Evolutionary conservation across 2,797 vertebrate genomes (phyloP).

Genomic region (Macropodus opercularis): DNA sequence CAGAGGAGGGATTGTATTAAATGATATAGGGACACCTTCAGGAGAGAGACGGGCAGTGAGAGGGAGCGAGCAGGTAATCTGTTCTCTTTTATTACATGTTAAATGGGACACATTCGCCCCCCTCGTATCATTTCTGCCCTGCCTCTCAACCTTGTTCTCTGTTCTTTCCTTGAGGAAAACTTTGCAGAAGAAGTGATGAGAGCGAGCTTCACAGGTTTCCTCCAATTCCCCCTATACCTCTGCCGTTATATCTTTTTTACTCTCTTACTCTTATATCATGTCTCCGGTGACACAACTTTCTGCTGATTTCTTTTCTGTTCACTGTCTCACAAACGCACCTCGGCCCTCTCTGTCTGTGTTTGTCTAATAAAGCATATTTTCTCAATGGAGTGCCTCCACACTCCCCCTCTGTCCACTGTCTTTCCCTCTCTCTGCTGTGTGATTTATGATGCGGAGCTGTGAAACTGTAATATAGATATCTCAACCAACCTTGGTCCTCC

Average conservation of each 20-base stretch:
- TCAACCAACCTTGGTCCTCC: conserved; percentile 30
- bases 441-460: conserved; percentile 55
- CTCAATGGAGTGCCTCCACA: conserved; percentile 12
- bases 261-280: neutral
- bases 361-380: conserved; percentile 54
- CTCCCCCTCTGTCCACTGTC: conserved; percentile 3
- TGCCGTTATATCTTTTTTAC: neutral
- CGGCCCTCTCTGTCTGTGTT: conserved; percentile 3
- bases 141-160: conserved; percentile 39
- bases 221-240: neutral
- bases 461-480: conserved; percentile 55
- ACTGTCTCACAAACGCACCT: neutral
- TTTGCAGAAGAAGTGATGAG: conserved; percentile 34
- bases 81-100: conserved; percentile 70
- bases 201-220: conserved; percentile 10
- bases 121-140: conserved; percentile 31
- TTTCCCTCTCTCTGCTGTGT: conserved; percentile 21
- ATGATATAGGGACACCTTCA: conserved; percentile 70
- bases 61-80: conserved; percentile 54
- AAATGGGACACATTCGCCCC: conserved; percentile 57
- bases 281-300: neutral
- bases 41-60: conserved; percentile 49
- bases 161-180: conserved; percentile 27
- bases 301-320: neutral
- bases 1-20: conserved; percentile 50